Evolutionary conservation across 2,888 invertebrate genomes (phyloP).

Genomic region (Meganola albula): DNA sequence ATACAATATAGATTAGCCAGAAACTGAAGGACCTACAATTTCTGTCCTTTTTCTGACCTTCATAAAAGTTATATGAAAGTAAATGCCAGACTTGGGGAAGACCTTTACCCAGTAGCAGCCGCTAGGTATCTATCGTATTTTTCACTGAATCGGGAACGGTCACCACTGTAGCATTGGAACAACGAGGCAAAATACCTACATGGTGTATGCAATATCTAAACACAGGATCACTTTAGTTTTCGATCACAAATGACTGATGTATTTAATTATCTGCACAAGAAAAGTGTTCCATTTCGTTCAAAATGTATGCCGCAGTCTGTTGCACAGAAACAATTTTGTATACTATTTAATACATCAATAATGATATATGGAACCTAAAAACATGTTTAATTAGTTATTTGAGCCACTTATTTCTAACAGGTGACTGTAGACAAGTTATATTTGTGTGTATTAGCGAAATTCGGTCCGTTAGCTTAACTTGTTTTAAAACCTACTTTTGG

Average conservation of each 20-base stretch:
- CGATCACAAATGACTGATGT: conserved; percentile 19
- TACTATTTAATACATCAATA: conserved; percentile 35
- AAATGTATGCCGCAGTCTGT: conserved; percentile 14
- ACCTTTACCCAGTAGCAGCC: no score
- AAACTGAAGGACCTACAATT: no score
- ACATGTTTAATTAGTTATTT: conserved; percentile 54
- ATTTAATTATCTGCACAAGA: conserved; percentile 16
- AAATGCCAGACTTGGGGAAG: no score
- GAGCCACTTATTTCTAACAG: conserved; percentile 51
- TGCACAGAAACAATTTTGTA: conserved; percentile 36
- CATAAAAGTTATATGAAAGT: no score
- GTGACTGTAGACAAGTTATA: conserved; percentile 59
- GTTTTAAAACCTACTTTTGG: conserved; percentile 61
- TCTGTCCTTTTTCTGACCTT: no score
- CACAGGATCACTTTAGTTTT: conserved; percentile 9
- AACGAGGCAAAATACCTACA: no score
- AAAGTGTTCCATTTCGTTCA: conserved; percentile 25
- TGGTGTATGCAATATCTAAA: no score
- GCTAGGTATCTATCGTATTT: no score
- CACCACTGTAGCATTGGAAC: no score
- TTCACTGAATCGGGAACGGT: no score
- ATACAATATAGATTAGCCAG: no score
- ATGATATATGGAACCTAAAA: conserved; percentile 43
- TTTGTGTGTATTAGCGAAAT: conserved; percentile 62
- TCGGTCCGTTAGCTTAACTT: conserved; percentile 46